Evolutionary conservation across 2,113 vertebrate species (phyloP).

Genomic region (Centropus bengalensis): DNA sequence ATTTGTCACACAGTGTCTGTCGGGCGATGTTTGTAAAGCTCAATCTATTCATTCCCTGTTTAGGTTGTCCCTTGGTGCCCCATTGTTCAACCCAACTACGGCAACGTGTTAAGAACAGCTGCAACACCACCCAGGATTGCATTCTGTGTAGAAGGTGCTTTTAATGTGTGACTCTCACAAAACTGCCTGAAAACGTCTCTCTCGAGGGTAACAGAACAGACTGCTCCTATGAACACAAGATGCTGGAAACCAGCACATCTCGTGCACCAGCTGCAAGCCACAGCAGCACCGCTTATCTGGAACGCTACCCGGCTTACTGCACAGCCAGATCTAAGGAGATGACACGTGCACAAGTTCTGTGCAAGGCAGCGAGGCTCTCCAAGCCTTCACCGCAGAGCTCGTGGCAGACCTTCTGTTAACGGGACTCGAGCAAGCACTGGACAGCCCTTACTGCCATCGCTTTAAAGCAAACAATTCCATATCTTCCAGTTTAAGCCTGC

Average conservation of each 20-base stretch:
- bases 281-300: background rate
- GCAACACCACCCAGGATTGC: background rate
- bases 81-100: background rate
- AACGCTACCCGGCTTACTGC: background rate
- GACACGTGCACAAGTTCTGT: background rate
- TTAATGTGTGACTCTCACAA: background rate
- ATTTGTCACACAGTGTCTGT: background rate
- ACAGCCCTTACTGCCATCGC: background rate
- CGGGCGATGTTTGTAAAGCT: background rate
- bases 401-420: background rate
- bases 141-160: background rate
- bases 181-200: background rate
- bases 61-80: background rate
- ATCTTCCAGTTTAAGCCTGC: background rate
- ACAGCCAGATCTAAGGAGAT: background rate
- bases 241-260: background rate
- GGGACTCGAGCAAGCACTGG: background rate
- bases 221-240: background rate
- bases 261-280: background rate
- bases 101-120: background rate
- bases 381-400: background rate
- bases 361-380: background rate
- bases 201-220: background rate
- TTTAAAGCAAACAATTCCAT: background rate
- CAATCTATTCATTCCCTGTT: background rate